phyloP scores from a whole-genome alignment of 2,797 vertebrate species.

The Cichlasoma orientale region DNA sequence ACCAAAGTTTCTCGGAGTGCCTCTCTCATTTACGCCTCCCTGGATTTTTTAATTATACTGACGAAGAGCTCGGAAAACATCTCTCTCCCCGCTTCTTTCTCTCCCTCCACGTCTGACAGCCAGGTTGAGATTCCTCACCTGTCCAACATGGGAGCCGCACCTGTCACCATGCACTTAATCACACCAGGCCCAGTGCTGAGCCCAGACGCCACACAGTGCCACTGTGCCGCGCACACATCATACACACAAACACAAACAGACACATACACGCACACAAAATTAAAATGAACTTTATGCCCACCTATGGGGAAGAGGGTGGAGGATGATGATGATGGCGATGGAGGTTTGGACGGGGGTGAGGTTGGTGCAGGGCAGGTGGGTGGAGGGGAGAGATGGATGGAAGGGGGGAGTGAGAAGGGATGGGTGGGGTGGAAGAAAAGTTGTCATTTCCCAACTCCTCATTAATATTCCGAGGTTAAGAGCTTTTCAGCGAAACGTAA shows the following conservation, averaged over 20 bases:
- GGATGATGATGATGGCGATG: conserved; percentile 65
- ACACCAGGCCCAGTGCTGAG: conserved; percentile 76
- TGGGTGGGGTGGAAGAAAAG: conserved; percentile 68
- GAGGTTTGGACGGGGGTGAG: conserved; percentile 65
- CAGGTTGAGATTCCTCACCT: conserved; percentile 85
- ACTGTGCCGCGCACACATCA: conserved; percentile 12
- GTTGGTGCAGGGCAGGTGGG: conserved; percentile 58
- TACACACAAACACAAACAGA: conserved; percentile 22
- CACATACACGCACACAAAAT: conserved; percentile 80
- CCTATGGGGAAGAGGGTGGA: conserved; percentile 76
- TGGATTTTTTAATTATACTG: conserved; percentile 83
- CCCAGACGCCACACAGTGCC: conserved; percentile 68
- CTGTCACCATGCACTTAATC: conserved; percentile 87
- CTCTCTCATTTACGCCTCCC: conserved; percentile 78
- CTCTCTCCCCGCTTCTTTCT: conserved; percentile 38
- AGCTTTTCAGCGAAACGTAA: conserved; percentile 99
- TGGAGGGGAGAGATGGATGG: conserved; percentile 52
- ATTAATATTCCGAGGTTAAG: conserved; percentile 99
- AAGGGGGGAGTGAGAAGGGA: conserved; percentile 34
- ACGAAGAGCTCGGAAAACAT: conserved; percentile 73
- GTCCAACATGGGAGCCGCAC: conserved; percentile 83
- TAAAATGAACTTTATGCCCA: conserved; percentile 99
- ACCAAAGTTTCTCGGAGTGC: conserved; percentile 77
- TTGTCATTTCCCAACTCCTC: conserved; percentile 99
- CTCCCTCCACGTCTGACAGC: conserved; percentile 78